These are phyloP conservation scores for Pseudomyrmex dendroicus DNA, from an alignment of 1,140 invertebrate genomes.

Conservation along the genomic window DNA sequence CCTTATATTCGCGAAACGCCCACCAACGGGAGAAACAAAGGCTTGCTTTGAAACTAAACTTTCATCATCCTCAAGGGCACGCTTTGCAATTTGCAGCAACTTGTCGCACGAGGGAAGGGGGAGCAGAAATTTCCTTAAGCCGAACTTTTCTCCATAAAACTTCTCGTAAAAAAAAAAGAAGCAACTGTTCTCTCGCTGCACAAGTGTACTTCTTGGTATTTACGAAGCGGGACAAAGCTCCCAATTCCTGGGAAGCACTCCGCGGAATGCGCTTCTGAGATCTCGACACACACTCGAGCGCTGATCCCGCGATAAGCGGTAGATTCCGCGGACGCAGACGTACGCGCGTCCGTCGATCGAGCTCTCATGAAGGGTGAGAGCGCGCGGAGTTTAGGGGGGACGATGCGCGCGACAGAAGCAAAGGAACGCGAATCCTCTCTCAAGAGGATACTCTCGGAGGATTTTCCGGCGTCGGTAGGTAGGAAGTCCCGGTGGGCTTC, in stretches of 20 bases:
- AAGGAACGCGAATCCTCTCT: conserved; percentile 60
- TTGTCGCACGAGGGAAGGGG: conserved; percentile 24
- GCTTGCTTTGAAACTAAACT: conserved; percentile 54
- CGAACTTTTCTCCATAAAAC: conserved; percentile 51
- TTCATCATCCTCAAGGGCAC: conserved; percentile 58
- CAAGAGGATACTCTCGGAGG: conserved; percentile 76
- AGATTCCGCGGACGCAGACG: conserved; percentile 23
- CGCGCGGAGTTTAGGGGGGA: background rate
- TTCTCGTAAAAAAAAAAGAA: conserved; percentile 13
- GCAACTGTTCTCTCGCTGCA: conserved; percentile 7
- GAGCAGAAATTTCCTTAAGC: conserved; percentile 42
- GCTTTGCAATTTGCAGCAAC: conserved; percentile 57
- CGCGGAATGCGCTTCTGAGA: conserved; percentile 21
- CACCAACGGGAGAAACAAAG: conserved; percentile 46
- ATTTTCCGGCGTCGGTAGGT: conserved; percentile 76
- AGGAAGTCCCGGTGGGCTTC: conserved; percentile 80
- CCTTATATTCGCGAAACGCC: conserved; percentile 42
- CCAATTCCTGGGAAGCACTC: conserved; percentile 20
- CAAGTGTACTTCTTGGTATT: background rate
- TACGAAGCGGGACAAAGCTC: conserved; percentile 7
- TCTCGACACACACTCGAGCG: background rate
- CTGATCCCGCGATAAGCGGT: conserved; percentile 27
- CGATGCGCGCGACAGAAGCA: background rate
- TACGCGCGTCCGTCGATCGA: background rate
- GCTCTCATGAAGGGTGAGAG: background rate